Percentiles rank a stretch among this genome's conserved stretches.
These are phyloP conservation scores for Hydropsyche betteni DNA, from an alignment of 2,888 invertebrate genomes.

Conservation along the genomic window DNA sequence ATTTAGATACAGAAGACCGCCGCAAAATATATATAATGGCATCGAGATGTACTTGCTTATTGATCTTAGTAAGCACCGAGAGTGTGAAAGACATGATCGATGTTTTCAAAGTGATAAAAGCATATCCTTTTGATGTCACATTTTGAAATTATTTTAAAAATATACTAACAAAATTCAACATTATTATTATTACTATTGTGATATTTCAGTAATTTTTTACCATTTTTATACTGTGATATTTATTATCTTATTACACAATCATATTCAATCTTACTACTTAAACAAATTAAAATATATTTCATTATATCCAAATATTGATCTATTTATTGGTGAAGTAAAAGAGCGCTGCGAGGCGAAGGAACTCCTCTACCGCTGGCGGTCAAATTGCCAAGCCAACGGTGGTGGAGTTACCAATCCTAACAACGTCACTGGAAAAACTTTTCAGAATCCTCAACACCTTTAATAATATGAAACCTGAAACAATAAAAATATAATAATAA, in stretches of 20 bases:
- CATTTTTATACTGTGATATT: not conserved
- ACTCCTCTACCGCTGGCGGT: slow-evolving; percentile 81
- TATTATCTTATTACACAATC: not conserved
- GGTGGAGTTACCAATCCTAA: slow-evolving; percentile 85
- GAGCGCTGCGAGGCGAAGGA: slow-evolving; percentile 73
- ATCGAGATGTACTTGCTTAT: slow-evolving; percentile 57
- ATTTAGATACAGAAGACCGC: slow-evolving; percentile 56
- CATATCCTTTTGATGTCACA: slow-evolving; percentile 54
- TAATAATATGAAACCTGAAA: slow-evolving; percentile 8
- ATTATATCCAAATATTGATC: not conserved
- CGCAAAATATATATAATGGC: slow-evolving; percentile 57
- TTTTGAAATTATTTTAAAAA: not conserved
- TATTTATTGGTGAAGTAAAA: slow-evolving; percentile 10
- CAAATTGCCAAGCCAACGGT: slow-evolving; percentile 75
- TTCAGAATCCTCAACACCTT: not conserved
- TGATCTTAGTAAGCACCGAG: slow-evolving; percentile 55
- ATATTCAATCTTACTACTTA: not conserved
- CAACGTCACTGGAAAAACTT: slow-evolving; percentile 26
- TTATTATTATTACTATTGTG: not conserved
- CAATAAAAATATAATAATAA: not conserved
- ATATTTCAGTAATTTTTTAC: not conserved
- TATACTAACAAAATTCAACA: not conserved
- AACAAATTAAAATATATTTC: not conserved
- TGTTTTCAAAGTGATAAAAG: slow-evolving; percentile 52
- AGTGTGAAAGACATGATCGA: slow-evolving; percentile 54